Evolutionary conservation across 2,113 vertebrate species (phyloP).

Genomic region (Gnathonemus echidnorhynchus): DNA sequence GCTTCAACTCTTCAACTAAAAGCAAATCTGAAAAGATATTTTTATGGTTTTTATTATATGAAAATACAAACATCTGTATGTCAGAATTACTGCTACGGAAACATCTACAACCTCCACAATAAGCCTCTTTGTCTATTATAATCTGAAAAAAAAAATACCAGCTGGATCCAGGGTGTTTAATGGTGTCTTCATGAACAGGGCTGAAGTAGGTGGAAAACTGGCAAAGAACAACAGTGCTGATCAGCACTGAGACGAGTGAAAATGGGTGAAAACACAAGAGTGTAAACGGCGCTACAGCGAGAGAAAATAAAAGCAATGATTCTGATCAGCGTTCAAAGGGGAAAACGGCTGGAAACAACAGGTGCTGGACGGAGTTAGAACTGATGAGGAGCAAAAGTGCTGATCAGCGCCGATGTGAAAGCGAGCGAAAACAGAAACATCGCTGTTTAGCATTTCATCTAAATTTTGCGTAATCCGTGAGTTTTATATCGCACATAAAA

Average conservation of each 20-base stretch:
- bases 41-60: slow-evolving; percentile 7
- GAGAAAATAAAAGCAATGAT: background rate
- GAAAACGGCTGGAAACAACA: background rate
- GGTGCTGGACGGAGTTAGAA: background rate
- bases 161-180: background rate
- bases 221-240: background rate
- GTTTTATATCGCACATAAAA: background rate
- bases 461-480: background rate
- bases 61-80: slow-evolving; percentile 9
- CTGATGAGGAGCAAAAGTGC: background rate
- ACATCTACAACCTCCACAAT: slow-evolving; percentile 1
- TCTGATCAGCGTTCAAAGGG: background rate
- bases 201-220: background rate
- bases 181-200: background rate
- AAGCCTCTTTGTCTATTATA: background rate
- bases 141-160: background rate
- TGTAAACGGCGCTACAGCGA: background rate
- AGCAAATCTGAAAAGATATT: background rate
- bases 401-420: background rate
- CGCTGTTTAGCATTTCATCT: background rate
- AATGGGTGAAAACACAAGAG: background rate
- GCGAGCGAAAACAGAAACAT: background rate
- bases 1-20: background rate
- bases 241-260: background rate
- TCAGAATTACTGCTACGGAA: slow-evolving; percentile 1